These are phyloP conservation scores for Thera britannica DNA, from an alignment of 2,888 invertebrate genomes.

Conservation along the genomic window DNA sequence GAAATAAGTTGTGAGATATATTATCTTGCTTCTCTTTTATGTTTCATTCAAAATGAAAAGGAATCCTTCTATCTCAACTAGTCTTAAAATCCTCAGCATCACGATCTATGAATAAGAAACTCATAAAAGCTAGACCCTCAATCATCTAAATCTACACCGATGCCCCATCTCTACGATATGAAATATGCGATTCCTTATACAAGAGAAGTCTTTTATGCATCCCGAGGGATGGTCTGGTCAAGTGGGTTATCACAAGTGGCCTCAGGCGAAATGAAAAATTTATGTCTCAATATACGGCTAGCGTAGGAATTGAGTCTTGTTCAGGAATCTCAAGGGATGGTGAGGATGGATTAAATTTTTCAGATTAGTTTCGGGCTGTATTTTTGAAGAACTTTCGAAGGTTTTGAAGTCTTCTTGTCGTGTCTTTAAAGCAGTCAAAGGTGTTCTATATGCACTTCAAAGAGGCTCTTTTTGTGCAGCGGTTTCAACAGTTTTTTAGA, in stretches of 20 bases:
- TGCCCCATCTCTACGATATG: constrained; percentile 69
- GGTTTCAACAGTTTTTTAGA: too few relatives aligned
- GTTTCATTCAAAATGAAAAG: neutral
- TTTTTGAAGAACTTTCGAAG: neutral
- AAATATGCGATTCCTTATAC: constrained; percentile 84
- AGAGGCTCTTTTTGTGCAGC: too few relatives aligned
- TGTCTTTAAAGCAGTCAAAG: too few relatives aligned
- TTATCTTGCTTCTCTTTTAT: too few relatives aligned
- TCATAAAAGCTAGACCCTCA: constrained; percentile 26
- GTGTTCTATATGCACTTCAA: too few relatives aligned
- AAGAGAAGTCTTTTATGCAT: constrained; percentile 83
- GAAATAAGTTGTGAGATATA: too few relatives aligned
- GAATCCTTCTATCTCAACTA: neutral
- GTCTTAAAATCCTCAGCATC: neutral
- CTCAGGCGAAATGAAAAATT: constrained; percentile 82
- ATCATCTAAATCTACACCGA: constrained; percentile 42
- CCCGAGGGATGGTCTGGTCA: constrained; percentile 79
- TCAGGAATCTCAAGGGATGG: constrained; percentile 63
- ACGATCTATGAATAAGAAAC: constrained; percentile 29
- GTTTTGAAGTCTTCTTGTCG: neutral
- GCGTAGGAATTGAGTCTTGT: constrained; percentile 68
- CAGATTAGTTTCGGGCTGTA: constrained; percentile 1
- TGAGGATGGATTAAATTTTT: constrained; percentile 37
- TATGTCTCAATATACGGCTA: constrained; percentile 81
- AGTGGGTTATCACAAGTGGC: constrained; percentile 82